A percentile compares a stretch with the other conserved stretches of the same genome.
Conservation (phyloP, 2,888 invertebrate species). For the Leptogaster cylindrica region DNA sequence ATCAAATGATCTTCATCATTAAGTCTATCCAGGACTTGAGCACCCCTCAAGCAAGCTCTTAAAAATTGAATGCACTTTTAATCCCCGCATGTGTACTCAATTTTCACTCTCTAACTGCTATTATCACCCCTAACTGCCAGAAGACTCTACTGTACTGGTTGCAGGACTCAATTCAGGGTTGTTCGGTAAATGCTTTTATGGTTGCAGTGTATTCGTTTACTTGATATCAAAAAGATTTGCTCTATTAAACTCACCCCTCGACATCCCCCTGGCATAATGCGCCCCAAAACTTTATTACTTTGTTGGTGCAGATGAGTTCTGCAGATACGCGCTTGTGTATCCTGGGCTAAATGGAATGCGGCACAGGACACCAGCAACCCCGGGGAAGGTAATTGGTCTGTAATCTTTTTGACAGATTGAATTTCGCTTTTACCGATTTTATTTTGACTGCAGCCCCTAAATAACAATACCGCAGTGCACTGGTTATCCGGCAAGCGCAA, state of each 20-base stretch:
- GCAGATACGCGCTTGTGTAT: constrained; percentile 51
- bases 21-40: constrained; percentile 43
- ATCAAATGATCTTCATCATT: constrained; percentile 59
- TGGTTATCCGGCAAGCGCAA: not conserved
- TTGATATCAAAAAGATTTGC: constrained; percentile 55
- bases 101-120: constrained; percentile 60
- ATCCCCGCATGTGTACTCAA: constrained; percentile 54
- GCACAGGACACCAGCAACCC: constrained; percentile 46
- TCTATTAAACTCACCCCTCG: constrained; percentile 53
- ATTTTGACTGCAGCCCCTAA: constrained; percentile 57
- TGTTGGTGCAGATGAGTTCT: not conserved
- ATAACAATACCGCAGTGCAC: constrained; percentile 10
- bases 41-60: constrained; percentile 43
- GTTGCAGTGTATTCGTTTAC: constrained; percentile 19
- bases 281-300: constrained; percentile 5
- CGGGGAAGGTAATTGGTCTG: constrained; percentile 60
- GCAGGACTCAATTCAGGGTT: not conserved
- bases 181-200: constrained; percentile 26
- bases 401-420: constrained; percentile 64
- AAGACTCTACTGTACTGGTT: no score
- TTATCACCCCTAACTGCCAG: constrained; percentile 55
- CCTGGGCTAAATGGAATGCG: constrained; percentile 35
- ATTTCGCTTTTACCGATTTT: constrained; percentile 62
- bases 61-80: constrained; percentile 60
- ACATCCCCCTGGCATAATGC: not conserved